A percentile compares a stretch with the other conserved stretches of the same genome.
phyloP scores from a whole-genome alignment of 2,113 vertebrate species.

The Bungarus multicinctus region DNA sequence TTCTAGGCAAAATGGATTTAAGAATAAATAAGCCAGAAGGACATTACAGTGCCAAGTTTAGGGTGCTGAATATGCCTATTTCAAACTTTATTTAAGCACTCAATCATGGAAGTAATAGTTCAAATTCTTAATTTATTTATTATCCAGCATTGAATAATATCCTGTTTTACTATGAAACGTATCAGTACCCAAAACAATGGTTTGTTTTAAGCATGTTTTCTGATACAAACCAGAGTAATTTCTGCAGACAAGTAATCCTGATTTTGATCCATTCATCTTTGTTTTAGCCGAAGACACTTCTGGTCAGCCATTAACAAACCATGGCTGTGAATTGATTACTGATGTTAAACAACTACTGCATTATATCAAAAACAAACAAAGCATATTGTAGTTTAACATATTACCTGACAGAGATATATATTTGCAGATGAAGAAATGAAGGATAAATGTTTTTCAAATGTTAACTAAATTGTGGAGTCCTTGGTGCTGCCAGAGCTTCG shows the following conservation, averaged over 20 bases:
- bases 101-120: not conserved
- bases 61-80: not conserved
- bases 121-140: not conserved
- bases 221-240: not conserved
- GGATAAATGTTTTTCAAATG: not conserved
- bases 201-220: not conserved
- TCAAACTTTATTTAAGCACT: not conserved
- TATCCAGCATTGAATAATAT: not conserved
- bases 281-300: not conserved
- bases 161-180: not conserved
- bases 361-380: not conserved
- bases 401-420: not conserved
- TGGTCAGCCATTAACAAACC: not conserved
- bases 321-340: not conserved
- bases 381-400: not conserved
- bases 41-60: not conserved
- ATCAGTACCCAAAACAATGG: not conserved
- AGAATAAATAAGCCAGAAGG: not conserved
- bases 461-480: not conserved
- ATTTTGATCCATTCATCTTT: not conserved
- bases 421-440: not conserved
- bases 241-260: not conserved
- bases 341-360: not conserved
- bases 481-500: not conserved
- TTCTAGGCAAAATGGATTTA: not conserved